Evolutionary conservation across 2,888 invertebrate genomes (phyloP).

Genomic region (Lepidonotus clava): DNA sequence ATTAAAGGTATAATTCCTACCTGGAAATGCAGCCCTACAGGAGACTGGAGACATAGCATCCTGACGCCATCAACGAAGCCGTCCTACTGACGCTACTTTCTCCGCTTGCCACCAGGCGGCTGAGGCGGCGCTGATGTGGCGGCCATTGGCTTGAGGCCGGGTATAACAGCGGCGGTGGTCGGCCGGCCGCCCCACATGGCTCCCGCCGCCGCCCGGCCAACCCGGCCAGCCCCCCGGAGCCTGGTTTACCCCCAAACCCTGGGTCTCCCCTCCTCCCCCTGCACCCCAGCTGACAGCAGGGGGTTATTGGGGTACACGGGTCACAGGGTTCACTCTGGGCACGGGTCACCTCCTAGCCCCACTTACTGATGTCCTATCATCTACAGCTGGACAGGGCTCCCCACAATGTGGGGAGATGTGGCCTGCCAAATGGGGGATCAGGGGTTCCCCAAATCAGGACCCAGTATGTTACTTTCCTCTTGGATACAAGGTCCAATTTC

Average conservation of each 20-base stretch:
- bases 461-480: too few species aligned
- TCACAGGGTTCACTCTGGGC: neutral
- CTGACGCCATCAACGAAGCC: slow-evolving; percentile 34
- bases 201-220: neutral
- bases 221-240: neutral
- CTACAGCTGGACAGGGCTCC: neutral
- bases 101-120: neutral
- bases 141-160: neutral
- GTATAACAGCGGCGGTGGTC: neutral
- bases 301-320: neutral
- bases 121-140: slow-evolving; percentile 29
- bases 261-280: neutral
- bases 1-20: slow-evolving; percentile 33
- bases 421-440: neutral
- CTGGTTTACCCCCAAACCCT: neutral
- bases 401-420: too few species aligned
- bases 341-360: too few species aligned
- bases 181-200: neutral
- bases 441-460: neutral
- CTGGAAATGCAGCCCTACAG: slow-evolving; percentile 38
- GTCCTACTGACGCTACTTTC: slow-evolving; percentile 42
- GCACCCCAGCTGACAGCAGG: neutral
- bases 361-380: too few species aligned
- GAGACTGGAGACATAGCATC: slow-evolving; percentile 47
- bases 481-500: too few species aligned